phyloP scores from a whole-genome alignment of 2,113 vertebrate species.

The Calidris pygmaea region DNA sequence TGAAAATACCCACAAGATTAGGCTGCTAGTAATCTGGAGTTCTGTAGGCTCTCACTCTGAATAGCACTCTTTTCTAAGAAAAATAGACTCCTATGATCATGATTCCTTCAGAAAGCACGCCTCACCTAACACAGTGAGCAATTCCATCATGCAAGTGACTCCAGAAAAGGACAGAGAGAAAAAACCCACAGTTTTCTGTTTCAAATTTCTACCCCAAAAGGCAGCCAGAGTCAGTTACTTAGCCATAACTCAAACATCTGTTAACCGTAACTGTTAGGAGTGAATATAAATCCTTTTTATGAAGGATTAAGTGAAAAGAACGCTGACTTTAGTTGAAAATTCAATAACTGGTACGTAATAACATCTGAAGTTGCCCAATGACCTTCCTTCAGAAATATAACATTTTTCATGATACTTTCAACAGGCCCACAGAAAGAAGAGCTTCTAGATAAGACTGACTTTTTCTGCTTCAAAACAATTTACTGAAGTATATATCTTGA shows the following conservation, averaged over 20 bases:
- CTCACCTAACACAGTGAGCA: fast-evolving
- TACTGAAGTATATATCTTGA: background rate
- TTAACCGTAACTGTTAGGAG: background rate
- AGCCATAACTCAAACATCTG: background rate
- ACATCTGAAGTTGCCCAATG: background rate
- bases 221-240: background rate
- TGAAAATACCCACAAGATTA: background rate
- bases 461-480: background rate
- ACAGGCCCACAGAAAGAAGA: background rate
- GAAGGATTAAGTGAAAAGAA: background rate
- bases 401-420: background rate
- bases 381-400: background rate
- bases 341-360: background rate
- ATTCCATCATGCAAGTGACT: background rate
- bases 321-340: background rate
- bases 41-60: background rate
- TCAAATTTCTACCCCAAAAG: background rate
- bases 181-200: background rate
- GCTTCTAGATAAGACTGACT: background rate
- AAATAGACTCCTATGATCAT: background rate
- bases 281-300: background rate
- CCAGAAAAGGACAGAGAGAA: background rate
- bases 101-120: background rate
- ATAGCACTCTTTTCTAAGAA: background rate
- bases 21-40: background rate